Conservation (phyloP, 2,888 invertebrate species). For the Scelioninae gen. 1 region DNA sequence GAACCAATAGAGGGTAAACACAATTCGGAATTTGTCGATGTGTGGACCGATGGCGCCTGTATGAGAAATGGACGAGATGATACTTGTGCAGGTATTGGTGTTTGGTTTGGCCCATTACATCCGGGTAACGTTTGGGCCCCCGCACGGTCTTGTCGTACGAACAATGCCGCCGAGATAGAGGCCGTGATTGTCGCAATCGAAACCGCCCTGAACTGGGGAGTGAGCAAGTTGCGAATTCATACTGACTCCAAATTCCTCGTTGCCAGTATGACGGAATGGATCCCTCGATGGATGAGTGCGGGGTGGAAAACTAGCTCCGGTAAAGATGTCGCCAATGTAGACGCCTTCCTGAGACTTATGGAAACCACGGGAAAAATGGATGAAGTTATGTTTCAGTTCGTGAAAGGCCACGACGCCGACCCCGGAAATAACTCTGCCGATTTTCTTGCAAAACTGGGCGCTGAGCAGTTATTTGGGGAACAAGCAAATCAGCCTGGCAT, state of each 20-base stretch:
- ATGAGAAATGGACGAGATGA: not conserved
- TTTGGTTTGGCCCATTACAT: conserved; percentile 85
- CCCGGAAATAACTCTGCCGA: no score
- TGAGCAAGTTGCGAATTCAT: conserved; percentile 90
- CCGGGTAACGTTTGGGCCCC: conserved; percentile 90
- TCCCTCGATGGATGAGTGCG: conserved; percentile 93
- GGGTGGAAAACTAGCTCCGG: conserved; percentile 92
- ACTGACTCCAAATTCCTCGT: conserved; percentile 97
- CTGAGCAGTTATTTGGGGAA: no score
- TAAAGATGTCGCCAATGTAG: conserved; percentile 67
- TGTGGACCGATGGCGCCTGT: not conserved
- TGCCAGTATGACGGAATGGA: conserved; percentile 93
- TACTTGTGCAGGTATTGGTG: not conserved
- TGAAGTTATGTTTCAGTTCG: no score
- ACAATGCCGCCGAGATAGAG: conserved; percentile 98
- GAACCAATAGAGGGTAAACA: no score
- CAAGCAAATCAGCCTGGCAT: no score
- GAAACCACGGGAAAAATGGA: no score
- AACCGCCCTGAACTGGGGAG: conserved; percentile 87
- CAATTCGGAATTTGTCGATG: not conserved
- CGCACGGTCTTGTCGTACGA: conserved; percentile 86
- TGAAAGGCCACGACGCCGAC: no score
- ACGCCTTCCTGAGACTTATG: no score
- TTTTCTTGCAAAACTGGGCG: no score
- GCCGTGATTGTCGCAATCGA: conserved; percentile 92